Evolutionary conservation across 2,888 invertebrate species (phyloP).

Genomic region (Ceriagrion tenellum): DNA sequence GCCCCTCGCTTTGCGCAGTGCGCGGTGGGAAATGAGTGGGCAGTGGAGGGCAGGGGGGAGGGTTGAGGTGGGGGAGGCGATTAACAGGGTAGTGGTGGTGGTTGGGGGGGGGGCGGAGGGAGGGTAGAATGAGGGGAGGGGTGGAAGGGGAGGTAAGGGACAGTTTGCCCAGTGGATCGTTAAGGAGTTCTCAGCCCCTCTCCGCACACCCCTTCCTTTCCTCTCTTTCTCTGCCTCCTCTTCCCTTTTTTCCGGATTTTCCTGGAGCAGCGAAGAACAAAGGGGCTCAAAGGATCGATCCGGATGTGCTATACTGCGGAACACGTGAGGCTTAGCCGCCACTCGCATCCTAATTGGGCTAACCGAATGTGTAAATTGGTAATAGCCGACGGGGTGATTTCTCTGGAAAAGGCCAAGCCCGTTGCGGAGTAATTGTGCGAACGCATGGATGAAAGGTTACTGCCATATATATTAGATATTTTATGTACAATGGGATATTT

Average conservation of each 20-base stretch:
- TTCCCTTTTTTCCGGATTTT: neutral
- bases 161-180: slow-evolving; percentile 56
- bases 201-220: neutral
- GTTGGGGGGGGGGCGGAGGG: neutral
- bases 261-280: slow-evolving; percentile 40
- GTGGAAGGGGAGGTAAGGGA: neutral
- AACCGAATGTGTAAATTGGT: neutral
- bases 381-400: neutral
- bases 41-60: slow-evolving; percentile 52
- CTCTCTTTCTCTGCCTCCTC: neutral
- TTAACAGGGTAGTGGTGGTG: neutral
- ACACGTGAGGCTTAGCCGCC: neutral
- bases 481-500: no score
- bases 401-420: neutral
- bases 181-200: slow-evolving; percentile 38
- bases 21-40: slow-evolving; percentile 63
- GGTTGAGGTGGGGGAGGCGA: slow-evolving; percentile 19
- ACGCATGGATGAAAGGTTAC: no score
- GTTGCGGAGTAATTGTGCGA: no score
- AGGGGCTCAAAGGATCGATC: slow-evolving; percentile 10
- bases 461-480: no score
- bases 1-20: slow-evolving; percentile 55
- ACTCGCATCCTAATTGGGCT: slow-evolving; percentile 3
- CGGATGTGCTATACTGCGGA: neutral
- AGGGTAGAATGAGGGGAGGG: neutral